These are phyloP conservation scores for Indicator indicator DNA, from an alignment of 2,113 vertebrate genomes.

Conservation along the genomic window DNA sequence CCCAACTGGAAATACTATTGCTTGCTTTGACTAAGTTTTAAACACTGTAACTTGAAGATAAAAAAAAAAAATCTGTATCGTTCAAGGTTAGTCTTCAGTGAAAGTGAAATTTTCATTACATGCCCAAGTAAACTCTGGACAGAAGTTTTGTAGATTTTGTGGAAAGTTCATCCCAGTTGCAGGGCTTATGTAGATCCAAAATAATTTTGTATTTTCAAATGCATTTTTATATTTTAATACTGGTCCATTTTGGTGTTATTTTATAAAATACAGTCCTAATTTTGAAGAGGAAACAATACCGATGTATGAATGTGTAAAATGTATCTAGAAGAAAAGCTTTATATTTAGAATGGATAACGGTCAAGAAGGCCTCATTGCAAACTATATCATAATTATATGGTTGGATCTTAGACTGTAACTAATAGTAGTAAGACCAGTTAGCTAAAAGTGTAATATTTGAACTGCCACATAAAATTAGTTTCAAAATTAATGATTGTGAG, in stretches of 20 bases:
- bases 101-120: background rate
- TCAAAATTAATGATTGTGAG: background rate
- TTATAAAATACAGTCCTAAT: background rate
- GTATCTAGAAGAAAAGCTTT: background rate
- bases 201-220: background rate
- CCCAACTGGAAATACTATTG: background rate
- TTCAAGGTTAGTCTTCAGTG: background rate
- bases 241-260: background rate
- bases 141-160: background rate
- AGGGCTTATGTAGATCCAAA: background rate
- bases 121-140: background rate
- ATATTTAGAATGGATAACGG: background rate
- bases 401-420: background rate
- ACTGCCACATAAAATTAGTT: background rate
- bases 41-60: background rate
- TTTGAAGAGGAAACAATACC: background rate
- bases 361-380: background rate
- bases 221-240: background rate
- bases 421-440: background rate
- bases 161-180: background rate
- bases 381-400: background rate
- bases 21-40: background rate
- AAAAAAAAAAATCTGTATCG: background rate
- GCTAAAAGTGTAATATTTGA: background rate
- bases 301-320: background rate